Evolutionary conservation across 2,113 vertebrate species (phyloP), one percentile per base, ranked within the genome.

Genomic region (Hymenochirus boettgeri): DNA sequence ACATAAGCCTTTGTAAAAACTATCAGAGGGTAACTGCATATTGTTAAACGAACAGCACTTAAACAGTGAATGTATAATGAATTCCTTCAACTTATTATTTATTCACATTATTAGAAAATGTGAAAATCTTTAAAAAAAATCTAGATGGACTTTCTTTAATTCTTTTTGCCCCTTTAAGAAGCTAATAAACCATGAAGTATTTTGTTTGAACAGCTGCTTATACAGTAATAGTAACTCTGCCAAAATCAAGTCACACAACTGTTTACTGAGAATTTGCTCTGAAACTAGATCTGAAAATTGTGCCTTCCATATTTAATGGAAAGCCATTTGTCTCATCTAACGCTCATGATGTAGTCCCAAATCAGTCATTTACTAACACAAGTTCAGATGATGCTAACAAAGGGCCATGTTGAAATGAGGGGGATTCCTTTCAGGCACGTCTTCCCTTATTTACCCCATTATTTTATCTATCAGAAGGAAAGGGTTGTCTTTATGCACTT

Each of bases 151-250:
- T 12, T 35, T 35, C 33, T 42, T 1, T 42, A 42, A 42, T 7
- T 17, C 17, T 5, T n/a, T n/a, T 5, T 42, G 39, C 13, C 17
- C 39, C 17, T 15, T 42, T n/a, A 42, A 24, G 29, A 19, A 10
- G 7, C 10, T 31, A 64, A 0, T 45, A 69, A 67, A 47, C 42
- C 21, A 47, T 39, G n/a, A 47, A 1, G 62, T 29, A 62, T 0
- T 4, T 47, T 37, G 64, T 56, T 61, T 70, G 42, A 27, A 64
- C 29, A 73, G 24, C 35, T 70, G 52, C 65, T 26, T 33, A 46
- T 27, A 61, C 52, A 35, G 17, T 45, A 35, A 37, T 23, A 47
- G 27, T 52, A 52, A 52, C 25, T 7, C 35, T 37, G 31, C 19
- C 56, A 62, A 61, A 65, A 33, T 42, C 23, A 71, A 42, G 55